A percentile compares a stretch with the other conserved stretches of the same genome.
phyloP scores from a whole-genome alignment of 2,888 invertebrate species.

The Drosophila colorata region DNA sequence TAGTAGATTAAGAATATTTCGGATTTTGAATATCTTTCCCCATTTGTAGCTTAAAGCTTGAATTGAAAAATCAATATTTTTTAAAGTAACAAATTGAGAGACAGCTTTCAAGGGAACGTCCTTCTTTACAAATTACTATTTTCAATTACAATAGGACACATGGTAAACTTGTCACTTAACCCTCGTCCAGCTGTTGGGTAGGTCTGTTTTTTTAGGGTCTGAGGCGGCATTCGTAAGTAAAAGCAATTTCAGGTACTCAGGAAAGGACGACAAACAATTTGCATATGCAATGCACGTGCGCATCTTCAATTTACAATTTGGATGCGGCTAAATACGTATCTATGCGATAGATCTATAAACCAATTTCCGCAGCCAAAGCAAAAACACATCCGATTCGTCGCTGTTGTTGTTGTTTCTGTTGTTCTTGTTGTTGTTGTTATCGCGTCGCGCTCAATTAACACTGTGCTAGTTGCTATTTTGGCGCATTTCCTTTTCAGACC shows the following conservation, averaged over 20 bases:
- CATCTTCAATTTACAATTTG: conserved; percentile 76
- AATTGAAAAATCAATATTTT: too few species aligned
- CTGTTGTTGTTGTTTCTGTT: conserved; percentile 4
- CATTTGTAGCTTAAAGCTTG: too few species aligned
- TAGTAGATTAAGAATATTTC: too few species aligned
- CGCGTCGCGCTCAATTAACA: conserved; percentile 69
- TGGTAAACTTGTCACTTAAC: not conserved
- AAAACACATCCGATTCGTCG: conserved; percentile 52
- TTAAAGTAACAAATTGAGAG: too few species aligned
- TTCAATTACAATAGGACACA: not conserved
- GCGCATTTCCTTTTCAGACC: conserved; percentile 68
- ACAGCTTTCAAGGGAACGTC: too few species aligned
- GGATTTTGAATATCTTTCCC: too few species aligned
- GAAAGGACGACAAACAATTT: conserved; percentile 58
- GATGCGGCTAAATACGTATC: conserved; percentile 65
- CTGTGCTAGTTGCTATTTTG: conserved; percentile 56
- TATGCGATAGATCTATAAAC: conserved; percentile 68
- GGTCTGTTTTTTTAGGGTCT: not conserved
- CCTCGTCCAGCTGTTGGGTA: conserved; percentile 40
- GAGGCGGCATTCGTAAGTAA: conserved; percentile 35
- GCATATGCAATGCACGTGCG: conserved; percentile 76
- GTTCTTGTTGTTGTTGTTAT: conserved; percentile 26
- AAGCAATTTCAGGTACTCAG: conserved; percentile 71
- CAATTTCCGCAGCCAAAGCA: conserved; percentile 64
- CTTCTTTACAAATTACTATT: too few species aligned